Conservation (phyloP, 2,797 vertebrate species). For the Spatula versicolor region DNA sequence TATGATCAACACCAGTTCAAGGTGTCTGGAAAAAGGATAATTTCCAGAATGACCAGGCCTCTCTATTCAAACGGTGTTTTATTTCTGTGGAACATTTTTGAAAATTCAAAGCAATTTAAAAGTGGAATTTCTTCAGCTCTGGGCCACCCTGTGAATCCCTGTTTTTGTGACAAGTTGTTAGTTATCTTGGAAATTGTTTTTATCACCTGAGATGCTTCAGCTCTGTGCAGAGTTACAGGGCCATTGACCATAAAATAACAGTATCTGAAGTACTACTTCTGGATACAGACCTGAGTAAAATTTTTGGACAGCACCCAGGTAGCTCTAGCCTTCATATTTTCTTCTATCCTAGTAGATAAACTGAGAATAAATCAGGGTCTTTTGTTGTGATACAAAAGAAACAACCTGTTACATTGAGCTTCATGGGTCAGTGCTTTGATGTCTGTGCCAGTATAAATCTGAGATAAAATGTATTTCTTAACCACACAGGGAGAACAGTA, state of each 20-base stretch:
- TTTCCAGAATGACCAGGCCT: background rate
- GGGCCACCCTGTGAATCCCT: background rate
- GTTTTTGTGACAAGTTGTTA: background rate
- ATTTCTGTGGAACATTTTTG: background rate
- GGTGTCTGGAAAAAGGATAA: background rate
- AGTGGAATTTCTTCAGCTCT: background rate
- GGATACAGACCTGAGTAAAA: conserved; percentile 21
- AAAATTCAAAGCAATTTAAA: background rate
- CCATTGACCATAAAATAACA: background rate
- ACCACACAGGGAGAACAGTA: background rate
- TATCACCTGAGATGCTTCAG: background rate
- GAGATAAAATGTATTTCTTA: background rate
- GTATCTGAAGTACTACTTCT: background rate
- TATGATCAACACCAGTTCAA: background rate
- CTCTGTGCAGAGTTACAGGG: background rate
- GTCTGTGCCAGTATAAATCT: background rate
- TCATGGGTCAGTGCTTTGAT: conserved; percentile 20
- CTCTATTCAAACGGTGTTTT: background rate
- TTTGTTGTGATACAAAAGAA: conserved; percentile 24
- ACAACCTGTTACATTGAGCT: background rate
- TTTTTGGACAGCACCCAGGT: conserved; percentile 33
- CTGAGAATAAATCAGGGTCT: conserved; percentile 39
- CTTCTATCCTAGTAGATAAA: conserved; percentile 14
- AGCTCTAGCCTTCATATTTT: conserved; percentile 7
- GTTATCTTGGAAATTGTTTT: background rate